phyloP scores from a whole-genome alignment of 2,113 vertebrate species.

The Epinephelus moara region DNA sequence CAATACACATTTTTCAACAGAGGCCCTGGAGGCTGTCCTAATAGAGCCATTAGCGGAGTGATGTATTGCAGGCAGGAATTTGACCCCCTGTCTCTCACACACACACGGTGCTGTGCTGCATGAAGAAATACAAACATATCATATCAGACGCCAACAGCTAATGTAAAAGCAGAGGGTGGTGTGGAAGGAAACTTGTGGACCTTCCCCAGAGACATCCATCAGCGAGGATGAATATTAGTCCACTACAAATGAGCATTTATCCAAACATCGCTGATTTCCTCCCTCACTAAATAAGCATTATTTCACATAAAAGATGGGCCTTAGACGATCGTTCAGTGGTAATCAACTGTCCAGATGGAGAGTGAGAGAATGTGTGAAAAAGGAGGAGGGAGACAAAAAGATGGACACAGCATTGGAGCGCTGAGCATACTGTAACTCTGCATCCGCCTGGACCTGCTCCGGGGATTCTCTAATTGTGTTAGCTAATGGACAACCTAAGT shows the following conservation, averaged over 20 bases:
- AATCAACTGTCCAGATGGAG: constrained; percentile 61
- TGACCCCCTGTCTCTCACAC: constrained; percentile 72
- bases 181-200: constrained; percentile 18
- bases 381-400: constrained; percentile 36
- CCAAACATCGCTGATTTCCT: constrained; percentile 26
- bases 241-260: constrained; percentile 46
- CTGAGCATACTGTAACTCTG: constrained; percentile 19
- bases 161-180: constrained; percentile 37
- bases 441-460: constrained; percentile 36
- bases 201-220: constrained; percentile 27
- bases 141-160: constrained; percentile 32
- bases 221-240: constrained; percentile 29
- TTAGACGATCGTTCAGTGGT: constrained; percentile 24
- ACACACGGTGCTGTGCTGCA: constrained; percentile 41
- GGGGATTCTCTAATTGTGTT: constrained; percentile 57
- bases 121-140: constrained; percentile 63
- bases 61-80: constrained; percentile 78
- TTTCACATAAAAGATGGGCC: constrained; percentile 53
- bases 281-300: constrained; percentile 30
- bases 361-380: constrained; percentile 49
- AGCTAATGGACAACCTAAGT: constrained; percentile 60
- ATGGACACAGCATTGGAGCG: constrained; percentile 15
- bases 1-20: constrained; percentile 85
- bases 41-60: constrained; percentile 84
- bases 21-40: constrained; percentile 73